These are phyloP conservation scores for Huso huso DNA, from an alignment of 2,797 vertebrate species.

Conservation along the genomic window DNA sequence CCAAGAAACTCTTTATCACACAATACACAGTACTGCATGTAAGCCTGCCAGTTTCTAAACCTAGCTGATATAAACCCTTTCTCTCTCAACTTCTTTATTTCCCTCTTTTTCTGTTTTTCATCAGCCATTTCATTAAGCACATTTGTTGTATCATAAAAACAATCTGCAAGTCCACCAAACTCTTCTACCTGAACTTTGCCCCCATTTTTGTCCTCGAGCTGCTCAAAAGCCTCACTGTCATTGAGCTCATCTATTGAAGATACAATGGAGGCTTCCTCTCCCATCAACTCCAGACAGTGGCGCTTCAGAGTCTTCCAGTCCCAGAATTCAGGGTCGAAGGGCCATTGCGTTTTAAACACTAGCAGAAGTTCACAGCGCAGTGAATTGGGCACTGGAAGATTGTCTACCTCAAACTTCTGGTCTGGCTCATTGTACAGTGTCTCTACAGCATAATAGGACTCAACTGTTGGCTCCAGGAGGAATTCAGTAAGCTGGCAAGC, in stretches of 20 bases:
- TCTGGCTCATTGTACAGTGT: slow-evolving; percentile 94
- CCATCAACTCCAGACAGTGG: slow-evolving; percentile 90
- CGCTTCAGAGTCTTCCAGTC: slow-evolving; percentile 97
- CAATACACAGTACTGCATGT: slow-evolving; percentile 96
- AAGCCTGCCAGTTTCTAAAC: slow-evolving; percentile 94
- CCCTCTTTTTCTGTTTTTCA: slow-evolving; percentile 78
- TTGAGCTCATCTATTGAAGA: slow-evolving; percentile 93
- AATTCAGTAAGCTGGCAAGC: slow-evolving; percentile 96
- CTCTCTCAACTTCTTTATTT: slow-evolving; percentile 84
- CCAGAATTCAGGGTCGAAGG: slow-evolving; percentile 98
- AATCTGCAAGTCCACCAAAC: slow-evolving; percentile 61
- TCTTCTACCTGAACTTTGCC: slow-evolving; percentile 43
- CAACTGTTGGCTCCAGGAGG: slow-evolving; percentile 90
- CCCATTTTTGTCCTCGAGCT: slow-evolving; percentile 66
- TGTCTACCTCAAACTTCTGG: slow-evolving; percentile 90
- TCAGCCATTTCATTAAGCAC: slow-evolving; percentile 66
- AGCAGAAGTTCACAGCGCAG: slow-evolving; percentile 89
- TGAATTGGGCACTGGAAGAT: slow-evolving; percentile 89
- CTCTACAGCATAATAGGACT: slow-evolving; percentile 93
- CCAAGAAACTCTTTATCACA: slow-evolving; percentile 97
- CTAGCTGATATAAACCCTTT: slow-evolving; percentile 87
- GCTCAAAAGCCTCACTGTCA: slow-evolving; percentile 81
- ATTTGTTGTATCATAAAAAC: slow-evolving; percentile 63
- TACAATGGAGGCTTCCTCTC: slow-evolving; percentile 93
- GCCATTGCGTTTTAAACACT: slow-evolving; percentile 94